Evolutionary conservation across 2,113 vertebrate genomes (phyloP), one percentile per base, ranked within the genome.

Genomic region (Narcine bancroftii): DNA sequence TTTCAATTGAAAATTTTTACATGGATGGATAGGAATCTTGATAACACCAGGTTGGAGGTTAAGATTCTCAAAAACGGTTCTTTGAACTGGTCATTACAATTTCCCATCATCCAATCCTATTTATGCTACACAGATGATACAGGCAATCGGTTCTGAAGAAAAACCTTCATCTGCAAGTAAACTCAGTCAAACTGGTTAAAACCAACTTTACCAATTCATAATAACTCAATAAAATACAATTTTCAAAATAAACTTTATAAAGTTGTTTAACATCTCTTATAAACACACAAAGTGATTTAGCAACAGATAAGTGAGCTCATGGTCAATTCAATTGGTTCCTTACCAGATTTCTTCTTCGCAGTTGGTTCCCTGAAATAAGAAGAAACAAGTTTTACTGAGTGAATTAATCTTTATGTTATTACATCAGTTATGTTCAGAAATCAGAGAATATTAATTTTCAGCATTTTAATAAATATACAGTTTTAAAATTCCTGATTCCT

Each of bases 281-380:
- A 42, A 65, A 42, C 42, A 47, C 47, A 69, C 11, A 91, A 69
- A 71, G 26, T 33, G 47, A 47, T 69, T 69, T 69, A 50, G 39
- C 33, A 69, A 47, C 36, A 29, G 60, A 56, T 33, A 65, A n/a
- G 13, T n/a, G 36, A 65, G 60, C 39, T 65, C 19, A 45, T 21
- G 17, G 26, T 50, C 2, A 63, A 89, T 39, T 63, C 24, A 91
- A 47, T 91, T 47, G 29, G 92, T 21, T 93, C 72, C 97, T 98
- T 97, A 99, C 98, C 98, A 92, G 97, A 94, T 94, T 96, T 99
- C 97, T 98, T 99, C 95, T 97, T 99, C 92, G 97, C 97, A 92
- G 97, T 95, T 83, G 97, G 97, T 92, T 99, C 98, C 95, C 98
- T 99, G 95, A 93, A 96, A 89, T 94, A 94, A 91, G 93, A 92